These are phyloP conservation scores for Cisticola juncidis DNA, from an alignment of 2,113 vertebrate genomes.

Conservation along the genomic window DNA sequence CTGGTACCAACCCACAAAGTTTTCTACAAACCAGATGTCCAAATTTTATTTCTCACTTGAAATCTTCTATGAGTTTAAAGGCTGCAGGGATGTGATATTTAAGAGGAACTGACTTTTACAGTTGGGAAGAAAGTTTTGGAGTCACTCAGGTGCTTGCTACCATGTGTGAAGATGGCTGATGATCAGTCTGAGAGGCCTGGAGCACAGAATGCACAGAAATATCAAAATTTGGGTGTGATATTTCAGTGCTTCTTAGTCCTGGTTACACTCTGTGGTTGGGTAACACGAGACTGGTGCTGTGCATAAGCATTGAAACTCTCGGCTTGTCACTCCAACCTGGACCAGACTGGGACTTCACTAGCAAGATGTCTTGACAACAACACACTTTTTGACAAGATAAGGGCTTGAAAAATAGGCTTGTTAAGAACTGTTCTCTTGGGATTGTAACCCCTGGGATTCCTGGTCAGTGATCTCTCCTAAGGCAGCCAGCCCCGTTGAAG, in stretches of 20 bases:
- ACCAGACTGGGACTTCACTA: accelerated
- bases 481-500: neutral
- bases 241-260: neutral
- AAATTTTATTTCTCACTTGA: neutral
- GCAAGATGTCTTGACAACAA: neutral
- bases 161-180: neutral
- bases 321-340: neutral
- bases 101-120: neutral
- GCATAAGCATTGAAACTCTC: no score
- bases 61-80: neutral
- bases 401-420: neutral
- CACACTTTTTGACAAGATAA: neutral
- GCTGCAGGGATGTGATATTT: neutral
- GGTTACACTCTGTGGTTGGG: accelerated
- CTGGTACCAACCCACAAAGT: neutral
- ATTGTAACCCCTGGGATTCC: neutral
- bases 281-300: neutral
- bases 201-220: neutral
- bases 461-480: neutral
- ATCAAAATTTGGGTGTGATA: accelerated
- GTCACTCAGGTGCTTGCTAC: accelerated
- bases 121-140: neutral
- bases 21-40: neutral
- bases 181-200: neutral
- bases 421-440: neutral